Evolutionary conservation across 2,113 vertebrate genomes (phyloP).

Genomic region (Pseudopipra pipra): DNA sequence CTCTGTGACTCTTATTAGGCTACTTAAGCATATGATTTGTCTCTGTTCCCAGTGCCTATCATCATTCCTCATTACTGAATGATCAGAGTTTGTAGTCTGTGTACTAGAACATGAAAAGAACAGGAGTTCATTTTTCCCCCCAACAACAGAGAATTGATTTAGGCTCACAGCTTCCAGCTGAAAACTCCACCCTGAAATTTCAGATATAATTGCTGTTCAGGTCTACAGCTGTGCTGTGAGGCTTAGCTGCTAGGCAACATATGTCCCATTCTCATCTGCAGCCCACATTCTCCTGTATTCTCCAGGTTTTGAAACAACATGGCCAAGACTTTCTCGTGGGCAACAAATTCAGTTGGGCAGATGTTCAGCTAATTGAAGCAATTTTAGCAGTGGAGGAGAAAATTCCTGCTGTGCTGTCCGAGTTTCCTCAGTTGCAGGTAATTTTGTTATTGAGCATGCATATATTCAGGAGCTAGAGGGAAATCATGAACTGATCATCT

Average conservation of each 20-base stretch:
- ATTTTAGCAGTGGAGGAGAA: slow-evolving; percentile 85
- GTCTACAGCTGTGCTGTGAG: not conserved
- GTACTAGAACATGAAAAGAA: not conserved
- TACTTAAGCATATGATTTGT: rapidly evolving
- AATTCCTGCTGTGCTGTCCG: slow-evolving; percentile 65
- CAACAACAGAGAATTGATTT: not conserved
- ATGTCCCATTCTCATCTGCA: not conserved
- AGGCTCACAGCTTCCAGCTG: not conserved
- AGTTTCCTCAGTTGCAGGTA: slow-evolving; percentile 83
- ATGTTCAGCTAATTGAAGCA: slow-evolving; percentile 82
- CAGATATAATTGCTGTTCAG: not conserved
- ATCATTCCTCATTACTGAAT: not conserved
- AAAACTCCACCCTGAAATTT: not conserved
- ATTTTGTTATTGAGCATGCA: not conserved
- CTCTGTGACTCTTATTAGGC: not conserved
- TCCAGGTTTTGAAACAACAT: slow-evolving; percentile 72
- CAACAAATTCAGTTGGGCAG: slow-evolving; percentile 79
- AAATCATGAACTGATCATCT: not conserved
- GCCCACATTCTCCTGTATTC: not conserved
- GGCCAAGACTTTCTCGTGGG: slow-evolving; percentile 80
- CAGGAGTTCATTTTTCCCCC: not conserved
- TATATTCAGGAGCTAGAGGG: not conserved
- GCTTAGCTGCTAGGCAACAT: not conserved
- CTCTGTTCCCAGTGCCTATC: not conserved
- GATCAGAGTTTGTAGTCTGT: not conserved